A percentile compares a stretch with the other conserved stretches of the same genome.
Conservation (phyloP, 2,888 invertebrate genomes). For the Sarcophaga subvicina region DNA sequence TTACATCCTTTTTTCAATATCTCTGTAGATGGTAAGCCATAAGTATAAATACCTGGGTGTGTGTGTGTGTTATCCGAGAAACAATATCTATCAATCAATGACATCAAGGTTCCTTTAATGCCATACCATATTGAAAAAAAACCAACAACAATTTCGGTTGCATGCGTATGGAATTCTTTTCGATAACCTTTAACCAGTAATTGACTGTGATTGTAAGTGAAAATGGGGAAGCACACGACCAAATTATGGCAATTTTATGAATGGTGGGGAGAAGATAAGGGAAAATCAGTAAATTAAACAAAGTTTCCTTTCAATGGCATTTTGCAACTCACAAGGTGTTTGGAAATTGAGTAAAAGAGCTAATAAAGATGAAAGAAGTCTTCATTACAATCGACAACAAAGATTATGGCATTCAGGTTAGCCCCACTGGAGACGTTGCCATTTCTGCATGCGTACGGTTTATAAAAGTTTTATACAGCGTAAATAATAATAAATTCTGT, state of each 20-base stretch:
- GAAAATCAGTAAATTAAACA: not conserved
- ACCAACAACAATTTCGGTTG: slow-evolving; percentile 20
- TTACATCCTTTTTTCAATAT: not conserved
- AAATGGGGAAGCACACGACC: slow-evolving; percentile 1
- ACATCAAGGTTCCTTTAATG: slow-evolving; percentile 50
- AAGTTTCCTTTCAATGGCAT: slow-evolving; percentile 14
- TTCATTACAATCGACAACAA: not conserved
- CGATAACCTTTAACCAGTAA: slow-evolving; percentile 14
- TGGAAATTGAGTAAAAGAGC: not conserved
- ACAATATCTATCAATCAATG: slow-evolving; percentile 53
- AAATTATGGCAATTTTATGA: slow-evolving; percentile 33
- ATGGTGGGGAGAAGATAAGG: not conserved
- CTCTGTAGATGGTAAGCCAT: too few relatives aligned
- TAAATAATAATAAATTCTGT: too few relatives aligned
- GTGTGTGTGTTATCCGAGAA: not conserved
- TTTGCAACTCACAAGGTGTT: not conserved
- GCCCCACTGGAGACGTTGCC: not conserved
- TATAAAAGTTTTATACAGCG: too few relatives aligned
- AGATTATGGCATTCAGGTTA: not conserved
- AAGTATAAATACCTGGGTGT: not conserved
- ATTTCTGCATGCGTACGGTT: too few relatives aligned
- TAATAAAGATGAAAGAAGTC: slow-evolving; percentile 21
- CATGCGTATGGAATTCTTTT: not conserved
- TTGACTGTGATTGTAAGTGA: slow-evolving; percentile 31
- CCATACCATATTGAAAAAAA: slow-evolving; percentile 1